Base-by-base conservation (phyloP, 2,888 invertebrate genomes). In the Elgonia sp. region DNA sequence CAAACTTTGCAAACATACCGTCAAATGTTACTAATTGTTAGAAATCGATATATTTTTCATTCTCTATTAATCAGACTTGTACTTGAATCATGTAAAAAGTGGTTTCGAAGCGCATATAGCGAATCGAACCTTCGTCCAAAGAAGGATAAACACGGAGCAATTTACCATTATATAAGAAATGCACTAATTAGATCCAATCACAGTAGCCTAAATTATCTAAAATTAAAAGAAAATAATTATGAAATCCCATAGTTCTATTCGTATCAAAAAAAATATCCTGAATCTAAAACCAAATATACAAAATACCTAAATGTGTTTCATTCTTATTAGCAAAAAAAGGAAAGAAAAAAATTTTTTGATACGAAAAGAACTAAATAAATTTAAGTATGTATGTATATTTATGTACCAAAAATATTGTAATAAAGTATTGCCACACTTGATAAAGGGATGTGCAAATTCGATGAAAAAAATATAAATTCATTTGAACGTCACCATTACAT, bases 321-420 rank as follows among this genome's bases (percentile, higher is more conserved):
- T 53, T 83, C n/a, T 53, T 70, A 73, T 29, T 21, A 73, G 29
- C 29, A 65, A 72, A n/a, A 39, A n/a, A n/a, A n/a, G n/a, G n/a
- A n/a, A n/a, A n/a, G n/a, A n/a, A n/a, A 39, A 55, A 42, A 72
- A 75, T 75, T 63, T 37, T 82, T 86, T 82, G 82, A 82, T 77
- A 72, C 82, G 70, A 72, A 72, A 69, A 3, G 39, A 80, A 42
- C 18, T 21, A 60, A 62, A 90, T 91, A 92, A 92, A 92, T 39
- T 92, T 92, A 92, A 93, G 91, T 91, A 91, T 93, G 91, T 92
- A 93, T 94, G 93, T 94, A 94, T 94, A 94, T 94, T 94, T 94
- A 93, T 94, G 93, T 94, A 94, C 93, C 92, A 84, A 85, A 93
- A 93, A 94, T 67, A 92, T 94, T 94, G 92, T 94, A 93, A 94